Evolutionary conservation across 2,888 invertebrate genomes (phyloP), one percentile per base, ranked within the genome.

Genomic region (Stenolophus ochropezus): DNA sequence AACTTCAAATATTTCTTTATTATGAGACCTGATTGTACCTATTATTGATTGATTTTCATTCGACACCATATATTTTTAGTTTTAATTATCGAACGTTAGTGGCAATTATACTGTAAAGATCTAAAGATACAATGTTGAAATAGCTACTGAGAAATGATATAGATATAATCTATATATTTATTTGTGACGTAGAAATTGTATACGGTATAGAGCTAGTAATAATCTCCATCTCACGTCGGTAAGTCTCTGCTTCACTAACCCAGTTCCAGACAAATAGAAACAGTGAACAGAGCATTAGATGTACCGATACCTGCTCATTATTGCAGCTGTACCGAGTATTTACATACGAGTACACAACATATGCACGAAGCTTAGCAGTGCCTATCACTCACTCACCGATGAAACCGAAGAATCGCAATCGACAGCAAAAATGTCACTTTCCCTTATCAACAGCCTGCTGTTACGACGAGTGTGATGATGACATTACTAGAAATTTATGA

Each of bases 191-290:
- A 42, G 33, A 42, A 42, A 42, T 42, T 42, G 8, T 42, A 42
- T 42, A 42, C 33, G 6, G 11, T 42, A 42, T 11, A 42, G 33
- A 42, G 6, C 33, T 42, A 11, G n/a, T 11, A 42, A 8, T 42
- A 11, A 42, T 42, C 11, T 42, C 6, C 33, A 42, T 3, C 11
- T 2, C 11, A 42, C 8, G 4, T 42, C 20, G 6, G 49, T 73
- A 73, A 73, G 23, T 14, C 78, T 69, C 21, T 42, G 33, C 33
- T 42, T 71, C 53, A 69, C 79, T 79, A 79, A 79, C 79, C 79
- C 79, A 79, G 79, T 79, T 79, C 20, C 49, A 27, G 71, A 71
- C 69, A 71, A 79, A 79, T 79, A 58, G 53, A 56, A 79, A 71
- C 56, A 42, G 33, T 20, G 71, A 79, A 71, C 56, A 42, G 33